Conservation (phyloP, 37 sponge, comb jelly and placozoan genomes). For the Chondrosia reniformis region DNA sequence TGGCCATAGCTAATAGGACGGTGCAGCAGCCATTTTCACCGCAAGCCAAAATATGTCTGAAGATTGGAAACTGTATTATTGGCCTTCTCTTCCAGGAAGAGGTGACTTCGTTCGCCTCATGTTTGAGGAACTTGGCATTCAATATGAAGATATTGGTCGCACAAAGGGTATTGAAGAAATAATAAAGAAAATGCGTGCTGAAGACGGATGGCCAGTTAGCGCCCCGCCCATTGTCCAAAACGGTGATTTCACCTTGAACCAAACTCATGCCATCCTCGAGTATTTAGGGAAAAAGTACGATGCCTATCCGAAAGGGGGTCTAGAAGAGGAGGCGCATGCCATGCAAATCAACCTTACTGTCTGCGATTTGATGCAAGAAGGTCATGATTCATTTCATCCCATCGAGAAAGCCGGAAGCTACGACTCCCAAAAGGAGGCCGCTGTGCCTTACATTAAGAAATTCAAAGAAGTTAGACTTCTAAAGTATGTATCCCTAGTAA, state of each 20-base stretch:
- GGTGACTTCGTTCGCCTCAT: constrained; percentile 56
- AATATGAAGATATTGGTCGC: constrained; percentile 37
- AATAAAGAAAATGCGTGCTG: constrained; percentile 10
- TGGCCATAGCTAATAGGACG: too few species aligned
- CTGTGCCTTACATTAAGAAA: constrained; percentile 14
- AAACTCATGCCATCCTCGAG: constrained; percentile 40
- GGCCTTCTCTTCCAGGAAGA: constrained; percentile 38
- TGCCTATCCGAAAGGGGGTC: constrained; percentile 21
- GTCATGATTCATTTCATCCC: constrained; percentile 43
- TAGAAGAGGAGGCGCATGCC: constrained; percentile 36
- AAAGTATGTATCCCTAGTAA: too few species aligned
- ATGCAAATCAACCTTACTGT: constrained; percentile 26
- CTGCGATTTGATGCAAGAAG: constrained; percentile 28
- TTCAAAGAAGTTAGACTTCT: constrained; percentile 39
- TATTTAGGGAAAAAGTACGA: constrained; percentile 42
- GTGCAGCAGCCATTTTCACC: too few species aligned
- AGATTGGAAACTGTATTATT: constrained; percentile 52
- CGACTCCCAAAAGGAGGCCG: constrained; percentile 39
- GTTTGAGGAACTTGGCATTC: constrained; percentile 50
- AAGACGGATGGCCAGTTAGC: constrained; percentile 26
- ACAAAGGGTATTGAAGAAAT: neutral
- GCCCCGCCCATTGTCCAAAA: constrained; percentile 44
- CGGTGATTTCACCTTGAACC: constrained; percentile 32
- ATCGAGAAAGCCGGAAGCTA: constrained; percentile 32
- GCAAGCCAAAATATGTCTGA: neutral